Conservation (phyloP, 2,888 invertebrate species). For the Itoplectis maculator region DNA sequence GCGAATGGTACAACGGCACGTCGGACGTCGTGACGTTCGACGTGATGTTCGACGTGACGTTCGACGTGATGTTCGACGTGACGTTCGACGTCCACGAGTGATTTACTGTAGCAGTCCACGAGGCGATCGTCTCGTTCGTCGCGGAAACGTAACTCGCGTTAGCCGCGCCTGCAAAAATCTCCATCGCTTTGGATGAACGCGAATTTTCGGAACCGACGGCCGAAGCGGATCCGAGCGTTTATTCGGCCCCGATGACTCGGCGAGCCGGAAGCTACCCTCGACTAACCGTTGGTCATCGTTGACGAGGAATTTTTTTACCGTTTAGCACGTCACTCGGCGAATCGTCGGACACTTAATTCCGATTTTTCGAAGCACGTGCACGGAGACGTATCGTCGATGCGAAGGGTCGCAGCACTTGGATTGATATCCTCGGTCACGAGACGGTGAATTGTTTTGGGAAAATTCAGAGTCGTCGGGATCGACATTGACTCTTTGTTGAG, state of each 20-base stretch:
- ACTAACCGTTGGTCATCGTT: not conserved
- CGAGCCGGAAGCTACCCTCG: too few species aligned
- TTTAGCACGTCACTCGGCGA: not conserved
- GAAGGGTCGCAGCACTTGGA: too few species aligned
- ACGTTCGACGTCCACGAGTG: too few species aligned
- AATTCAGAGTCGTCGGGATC: constrained; percentile 15
- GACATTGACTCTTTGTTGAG: constrained; percentile 20
- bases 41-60: constrained; percentile 22
- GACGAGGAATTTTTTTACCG: not conserved
- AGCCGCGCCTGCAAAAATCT: constrained; percentile 8
- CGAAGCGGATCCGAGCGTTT: too few species aligned
- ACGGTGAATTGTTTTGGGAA: not conserved
- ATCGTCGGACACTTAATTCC: not conserved
- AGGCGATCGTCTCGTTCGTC: too few species aligned
- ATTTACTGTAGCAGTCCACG: too few species aligned
- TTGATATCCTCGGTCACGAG: constrained; percentile 38
- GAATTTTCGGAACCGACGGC: too few species aligned
- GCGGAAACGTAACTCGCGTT: not conserved
- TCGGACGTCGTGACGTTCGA: not conserved
- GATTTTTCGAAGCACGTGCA: not conserved
- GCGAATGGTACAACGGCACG: constrained; percentile 17
- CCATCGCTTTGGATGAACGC: constrained; percentile 6
- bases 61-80: too few species aligned
- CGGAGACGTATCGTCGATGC: not conserved
- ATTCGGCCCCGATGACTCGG: too few species aligned